phyloP scores from a whole-genome alignment of 2,888 invertebrate species.

The Plusia festucae region DNA sequence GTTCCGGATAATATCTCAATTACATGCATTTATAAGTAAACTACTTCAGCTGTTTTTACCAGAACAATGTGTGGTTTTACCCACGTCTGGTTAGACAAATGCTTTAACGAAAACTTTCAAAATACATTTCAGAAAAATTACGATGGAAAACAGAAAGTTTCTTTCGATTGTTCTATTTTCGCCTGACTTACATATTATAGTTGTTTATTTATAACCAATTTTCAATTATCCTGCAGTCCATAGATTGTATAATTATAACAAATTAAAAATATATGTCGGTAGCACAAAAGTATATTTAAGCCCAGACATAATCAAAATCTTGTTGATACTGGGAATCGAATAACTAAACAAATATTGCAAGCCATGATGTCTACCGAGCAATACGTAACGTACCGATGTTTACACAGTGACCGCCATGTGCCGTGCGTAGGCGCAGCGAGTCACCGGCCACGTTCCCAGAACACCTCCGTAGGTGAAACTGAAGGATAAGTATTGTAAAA shows the following conservation, averaged over 20 bases:
- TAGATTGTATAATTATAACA: no score
- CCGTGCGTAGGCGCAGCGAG: conserved; percentile 49
- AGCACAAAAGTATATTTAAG: not conserved
- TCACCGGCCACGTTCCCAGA: conserved; percentile 55
- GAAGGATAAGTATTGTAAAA: conserved; percentile 22
- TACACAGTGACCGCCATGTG: conserved; percentile 37
- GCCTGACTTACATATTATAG: no score
- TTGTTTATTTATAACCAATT: no score
- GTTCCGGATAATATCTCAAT: conserved; percentile 21
- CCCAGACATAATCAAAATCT: not conserved
- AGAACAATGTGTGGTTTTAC: no score
- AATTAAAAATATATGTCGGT: no score
- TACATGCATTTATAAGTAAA: not conserved
- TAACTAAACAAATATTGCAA: not conserved
- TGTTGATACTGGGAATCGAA: not conserved
- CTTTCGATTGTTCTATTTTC: no score
- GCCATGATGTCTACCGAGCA: conserved; percentile 7
- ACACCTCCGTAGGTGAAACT: conserved; percentile 41
- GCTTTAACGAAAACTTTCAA: no score
- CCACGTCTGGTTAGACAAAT: no score
- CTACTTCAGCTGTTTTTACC: no score
- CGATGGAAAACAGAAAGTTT: no score
- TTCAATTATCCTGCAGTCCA: no score
- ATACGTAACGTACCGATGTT: conserved; percentile 38
- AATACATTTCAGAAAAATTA: no score